Base-by-base conservation (phyloP, 2,888 invertebrate species). In the Dicyrtoma fusca region DNA sequence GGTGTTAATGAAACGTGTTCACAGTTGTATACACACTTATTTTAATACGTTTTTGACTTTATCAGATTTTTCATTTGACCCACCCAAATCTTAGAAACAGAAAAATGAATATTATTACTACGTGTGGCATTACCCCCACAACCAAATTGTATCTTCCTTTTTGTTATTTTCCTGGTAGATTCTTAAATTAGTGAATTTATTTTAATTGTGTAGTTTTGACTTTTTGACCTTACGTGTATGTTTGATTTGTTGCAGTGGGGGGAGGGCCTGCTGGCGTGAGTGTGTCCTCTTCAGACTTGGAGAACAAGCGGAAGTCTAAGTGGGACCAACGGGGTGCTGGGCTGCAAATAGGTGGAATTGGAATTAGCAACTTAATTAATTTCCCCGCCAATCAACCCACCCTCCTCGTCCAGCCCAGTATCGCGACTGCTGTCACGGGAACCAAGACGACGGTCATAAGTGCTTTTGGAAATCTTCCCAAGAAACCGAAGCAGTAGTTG, bases 391-490 rank as follows among this genome's bases (percentile, higher is more conserved):
- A 69, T 11, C 68, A 71, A 44, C 74, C 76, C 21, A 72, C 76
- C n/a, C 66, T 72, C 1, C 44, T 74, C 45, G 72, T 75, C 17
- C 71, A 79, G 17, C 89, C 90, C 47, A 89, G 92, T 0, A 85
- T 93, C 49, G 92, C 94, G 0, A 89, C 90, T 13, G 91, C 83
- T 4, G 91, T 91, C 0, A 92, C 95, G 0, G 95, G 94, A 49
- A 94, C 94, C 2, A 95, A 95, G 83, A 90, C 94, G 17, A 95
- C 95, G 0, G 91, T 95, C 53, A 95, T 96, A 81, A 94, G 94
- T 23, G 95, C 95, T 25, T 94, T 95, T 85, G 95, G 95, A 34
- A 92, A 93, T 17, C 86, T 96, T 79, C 92, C 92, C 10, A 95
- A 94, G 82, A 94, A 94, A 85, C 23, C 69, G 3, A 69, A 71